Base-by-base conservation (phyloP, 2,113 vertebrate genomes). In the Eurypyga helias region DNA sequence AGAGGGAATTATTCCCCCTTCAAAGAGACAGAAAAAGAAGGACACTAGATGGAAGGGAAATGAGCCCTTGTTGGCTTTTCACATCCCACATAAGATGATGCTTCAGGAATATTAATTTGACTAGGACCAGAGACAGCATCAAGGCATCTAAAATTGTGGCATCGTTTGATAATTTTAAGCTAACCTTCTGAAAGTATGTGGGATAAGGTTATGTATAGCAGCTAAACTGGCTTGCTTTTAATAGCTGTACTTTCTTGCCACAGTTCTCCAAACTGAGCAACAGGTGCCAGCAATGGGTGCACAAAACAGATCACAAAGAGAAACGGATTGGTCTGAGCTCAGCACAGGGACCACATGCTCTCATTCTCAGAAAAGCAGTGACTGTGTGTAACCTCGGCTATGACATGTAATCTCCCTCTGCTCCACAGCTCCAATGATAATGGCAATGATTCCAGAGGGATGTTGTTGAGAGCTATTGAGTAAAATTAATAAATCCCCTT, bases 61-160 rank as follows among this genome's bases (percentile, higher is more conserved):
- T 43, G 83, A 96, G 83, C 85, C 92, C 93, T 92, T 94, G 88
- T 62, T 95, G 90, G 60, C 86, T 96, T 64, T 95, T 94, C 90
- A 91, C 90, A 86, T 96, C 93, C 93, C 90, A 96, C 96, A 64
- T 78, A 88, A 75, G 83, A 93, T 26, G 76, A 96, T 90, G 93
- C 92, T 86, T 86, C 55, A 87, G 67, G 93, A 96, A 95, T 95
- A 96, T 88, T 92, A 95, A 96, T 92, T 83, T 71, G 64, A 48
- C 78, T 62, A 93, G 90, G 55, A 88, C 86, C 67, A 90, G 88
- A 92, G 78, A 94, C 62, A 93, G 79, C 85, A 94, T 23, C 71
- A 81, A 94, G 88, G 55, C 93, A 92, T 86, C 90, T 92, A 83
- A 93, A 96, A 93, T 24, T 92, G 90, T 87, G 79, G 64, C 93